A percentile compares a stretch with the other conserved stretches of the same genome.
Evolutionary conservation across 2,888 invertebrate genomes (phyloP).

Genomic region (Agrotis clavis): DNA sequence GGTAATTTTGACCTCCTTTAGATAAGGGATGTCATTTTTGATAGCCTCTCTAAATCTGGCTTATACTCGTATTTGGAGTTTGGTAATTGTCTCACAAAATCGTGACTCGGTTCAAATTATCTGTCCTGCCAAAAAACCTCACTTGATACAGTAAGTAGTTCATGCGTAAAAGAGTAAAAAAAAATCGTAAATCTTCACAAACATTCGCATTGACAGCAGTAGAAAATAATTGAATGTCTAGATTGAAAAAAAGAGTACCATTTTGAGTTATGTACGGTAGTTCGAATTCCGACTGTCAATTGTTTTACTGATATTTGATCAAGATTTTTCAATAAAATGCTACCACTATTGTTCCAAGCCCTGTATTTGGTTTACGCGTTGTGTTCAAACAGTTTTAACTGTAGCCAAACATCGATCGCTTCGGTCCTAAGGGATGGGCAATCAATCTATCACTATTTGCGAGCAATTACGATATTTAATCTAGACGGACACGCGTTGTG

Average conservation of each 20-base stretch:
- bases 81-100: too few species aligned
- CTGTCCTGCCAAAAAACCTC: too few species aligned
- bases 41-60: too few species aligned
- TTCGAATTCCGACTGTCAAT: not conserved
- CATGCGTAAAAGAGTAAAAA: too few species aligned
- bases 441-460: constrained; percentile 57
- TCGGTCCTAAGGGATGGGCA: constrained; percentile 32
- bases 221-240: too few species aligned
- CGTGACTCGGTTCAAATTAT: too few species aligned
- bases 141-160: too few species aligned
- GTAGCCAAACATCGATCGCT: constrained; percentile 20
- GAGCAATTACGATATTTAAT: constrained; percentile 54
- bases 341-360: not conserved
- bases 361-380: constrained; percentile 15
- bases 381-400: constrained; percentile 26
- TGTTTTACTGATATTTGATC: not conserved
- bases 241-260: not conserved
- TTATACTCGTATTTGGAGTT: too few species aligned
- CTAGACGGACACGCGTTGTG: constrained; percentile 33
- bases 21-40: too few species aligned
- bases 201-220: too few species aligned
- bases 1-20: too few species aligned
- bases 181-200: too few species aligned
- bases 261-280: constrained; percentile 2
- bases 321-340: constrained; percentile 14